These are phyloP conservation scores for Lepidotrigona ventralis DNA, from an alignment of 1,140 invertebrate species.

Conservation along the genomic window DNA sequence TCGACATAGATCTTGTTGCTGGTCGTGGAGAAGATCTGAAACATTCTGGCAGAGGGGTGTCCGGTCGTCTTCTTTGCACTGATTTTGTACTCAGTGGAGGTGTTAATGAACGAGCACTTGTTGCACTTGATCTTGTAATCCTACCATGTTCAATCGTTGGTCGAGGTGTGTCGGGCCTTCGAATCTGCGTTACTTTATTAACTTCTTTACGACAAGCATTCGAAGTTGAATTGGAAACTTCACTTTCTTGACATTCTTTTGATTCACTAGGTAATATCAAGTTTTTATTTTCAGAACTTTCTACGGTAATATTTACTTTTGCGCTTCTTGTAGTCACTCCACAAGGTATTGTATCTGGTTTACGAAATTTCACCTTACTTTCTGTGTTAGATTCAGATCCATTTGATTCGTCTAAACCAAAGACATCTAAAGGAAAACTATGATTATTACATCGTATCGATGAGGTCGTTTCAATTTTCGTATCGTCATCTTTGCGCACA, in stretches of 20 bases:
- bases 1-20: slow-evolving; percentile 51
- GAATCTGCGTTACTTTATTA: neutral
- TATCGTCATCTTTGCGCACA: neutral
- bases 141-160: slow-evolving; percentile 41
- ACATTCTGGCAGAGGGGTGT: slow-evolving; percentile 65
- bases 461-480: neutral
- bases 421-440: neutral
- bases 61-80: slow-evolving; percentile 58
- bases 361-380: neutral
- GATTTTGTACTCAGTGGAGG: slow-evolving; percentile 15
- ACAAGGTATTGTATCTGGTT: neutral
- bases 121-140: slow-evolving; percentile 47
- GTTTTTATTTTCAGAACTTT: slow-evolving; percentile 23
- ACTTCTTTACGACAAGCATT: slow-evolving; percentile 12
- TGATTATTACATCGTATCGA: slow-evolving; percentile 9
- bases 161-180: slow-evolving; percentile 34
- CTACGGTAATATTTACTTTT: neutral
- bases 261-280: neutral
- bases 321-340: slow-evolving; percentile 5
- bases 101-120: slow-evolving; percentile 23
- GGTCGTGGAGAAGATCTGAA: slow-evolving; percentile 36
- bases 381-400: neutral
- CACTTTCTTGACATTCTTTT: slow-evolving; percentile 10
- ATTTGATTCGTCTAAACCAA: neutral
- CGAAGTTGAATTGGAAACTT: slow-evolving; percentile 2